Percentiles rank a stretch among this genome's conserved stretches.
Evolutionary conservation across 2,797 vertebrate species (phyloP).

Genomic region (Poeciliopsis paucimaculata): DNA sequence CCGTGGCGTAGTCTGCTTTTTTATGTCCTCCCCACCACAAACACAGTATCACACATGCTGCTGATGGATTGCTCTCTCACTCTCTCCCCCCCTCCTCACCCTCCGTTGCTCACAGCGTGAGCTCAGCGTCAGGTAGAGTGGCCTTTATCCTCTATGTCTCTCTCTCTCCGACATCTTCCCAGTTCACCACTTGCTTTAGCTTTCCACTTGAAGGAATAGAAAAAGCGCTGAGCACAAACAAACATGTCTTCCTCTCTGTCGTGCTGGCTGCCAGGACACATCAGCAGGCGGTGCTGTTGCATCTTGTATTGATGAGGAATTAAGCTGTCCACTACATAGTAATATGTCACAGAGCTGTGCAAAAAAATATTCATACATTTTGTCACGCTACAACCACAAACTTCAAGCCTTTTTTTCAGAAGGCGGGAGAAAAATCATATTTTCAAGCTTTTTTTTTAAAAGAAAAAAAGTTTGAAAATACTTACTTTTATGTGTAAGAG

Average conservation of each 20-base stretch:
- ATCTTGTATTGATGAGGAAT: slow-evolving; percentile 8
- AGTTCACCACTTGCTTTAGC: slow-evolving; percentile 31
- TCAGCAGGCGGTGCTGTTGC: slow-evolving; percentile 50
- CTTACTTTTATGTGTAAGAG: no score
- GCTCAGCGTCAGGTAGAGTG: slow-evolving; percentile 99
- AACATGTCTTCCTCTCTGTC: slow-evolving; percentile 41
- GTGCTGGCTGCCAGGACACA: slow-evolving; percentile 65
- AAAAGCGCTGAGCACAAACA: slow-evolving; percentile 47
- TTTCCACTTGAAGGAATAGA: slow-evolving; percentile 44
- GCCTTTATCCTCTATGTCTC: slow-evolving; percentile 72
- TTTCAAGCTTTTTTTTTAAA: background rate
- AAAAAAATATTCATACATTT: background rate
- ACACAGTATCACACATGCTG: slow-evolving; percentile 53
- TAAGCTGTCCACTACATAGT: background rate
- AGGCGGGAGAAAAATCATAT: background rate
- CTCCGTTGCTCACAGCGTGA: slow-evolving; percentile 89
- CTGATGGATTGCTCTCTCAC: slow-evolving; percentile 73
- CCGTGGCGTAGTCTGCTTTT: slow-evolving; percentile 34
- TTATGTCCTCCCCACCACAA: slow-evolving; percentile 37
- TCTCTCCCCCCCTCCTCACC: slow-evolving; percentile 47
- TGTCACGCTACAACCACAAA: background rate
- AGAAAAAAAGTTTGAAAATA: no score
- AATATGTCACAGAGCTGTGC: background rate
- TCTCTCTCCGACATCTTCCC: slow-evolving; percentile 63
- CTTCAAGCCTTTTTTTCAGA: background rate